These are phyloP conservation scores for Arrhamphus sclerolepis DNA, from an alignment of 2,797 vertebrate genomes.

Conservation along the genomic window DNA sequence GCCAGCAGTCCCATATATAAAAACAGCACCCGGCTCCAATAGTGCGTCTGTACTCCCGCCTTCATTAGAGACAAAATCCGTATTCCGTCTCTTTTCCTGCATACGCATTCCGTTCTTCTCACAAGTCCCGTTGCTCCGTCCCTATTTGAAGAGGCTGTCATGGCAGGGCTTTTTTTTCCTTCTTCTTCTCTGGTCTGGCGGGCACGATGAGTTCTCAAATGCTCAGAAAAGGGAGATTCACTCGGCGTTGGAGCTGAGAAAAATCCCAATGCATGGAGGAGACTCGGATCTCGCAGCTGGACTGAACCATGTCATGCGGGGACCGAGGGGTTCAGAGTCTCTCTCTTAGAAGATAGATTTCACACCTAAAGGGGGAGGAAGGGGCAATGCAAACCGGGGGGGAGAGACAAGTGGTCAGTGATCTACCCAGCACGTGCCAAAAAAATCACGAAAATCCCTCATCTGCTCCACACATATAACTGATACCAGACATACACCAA, in stretches of 20 bases:
- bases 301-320: conserved; percentile 95
- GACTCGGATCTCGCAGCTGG: conserved; percentile 95
- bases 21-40: conserved; percentile 88
- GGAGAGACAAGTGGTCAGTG: conserved; percentile 59
- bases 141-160: conserved; percentile 77
- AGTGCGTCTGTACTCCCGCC: conserved; percentile 85
- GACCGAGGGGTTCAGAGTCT: conserved; percentile 80
- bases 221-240: conserved; percentile 81
- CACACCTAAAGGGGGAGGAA: conserved; percentile 59
- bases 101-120: conserved; percentile 86
- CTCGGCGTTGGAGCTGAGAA: conserved; percentile 86
- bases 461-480: conserved; percentile 40
- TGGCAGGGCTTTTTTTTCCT: conserved; percentile 64
- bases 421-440: conserved; percentile 50
- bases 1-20: conserved; percentile 87
- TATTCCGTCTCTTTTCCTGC: conserved; percentile 83
- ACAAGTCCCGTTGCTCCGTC: conserved; percentile 75
- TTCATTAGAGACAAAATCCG: conserved; percentile 87
- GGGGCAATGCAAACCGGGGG: conserved; percentile 28
- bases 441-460: conserved; percentile 46
- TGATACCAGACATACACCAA: conserved; percentile 33
- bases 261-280: conserved; percentile 96
- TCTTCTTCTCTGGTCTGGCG: conserved; percentile 43
- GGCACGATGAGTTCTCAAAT: conserved; percentile 78
- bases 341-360: conserved; percentile 73